phyloP scores from a whole-genome alignment of 1,140 invertebrate genomes.

The Eupeodes corollae region DNA sequence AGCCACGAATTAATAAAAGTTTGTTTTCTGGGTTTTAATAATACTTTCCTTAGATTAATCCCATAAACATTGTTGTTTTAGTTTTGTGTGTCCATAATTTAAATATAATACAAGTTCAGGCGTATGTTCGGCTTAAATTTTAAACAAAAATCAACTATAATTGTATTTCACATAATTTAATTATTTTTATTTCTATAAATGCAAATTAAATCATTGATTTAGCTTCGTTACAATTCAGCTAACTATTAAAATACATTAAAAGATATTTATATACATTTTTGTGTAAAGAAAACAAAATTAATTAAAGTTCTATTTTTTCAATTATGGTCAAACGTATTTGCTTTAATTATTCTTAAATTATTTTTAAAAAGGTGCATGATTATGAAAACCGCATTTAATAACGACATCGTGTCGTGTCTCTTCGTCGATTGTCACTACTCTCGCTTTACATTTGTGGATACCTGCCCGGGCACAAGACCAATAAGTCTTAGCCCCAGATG shows the following conservation, averaged over 20 bases:
- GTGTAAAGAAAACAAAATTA: no score
- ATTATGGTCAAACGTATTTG: no score
- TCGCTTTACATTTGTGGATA: slow-evolving; percentile 34
- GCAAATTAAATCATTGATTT: background rate
- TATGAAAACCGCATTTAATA: slow-evolving; percentile 32
- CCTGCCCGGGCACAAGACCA: slow-evolving; percentile 36
- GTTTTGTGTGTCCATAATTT: no score
- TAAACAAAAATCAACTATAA: background rate
- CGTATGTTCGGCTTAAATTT: no score
- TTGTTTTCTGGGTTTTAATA: no score
- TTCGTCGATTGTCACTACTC: slow-evolving; percentile 31
- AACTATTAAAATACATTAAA: no score
- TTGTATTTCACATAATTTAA: background rate
- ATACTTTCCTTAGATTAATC: no score
- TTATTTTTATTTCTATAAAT: background rate
- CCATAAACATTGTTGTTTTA: no score
- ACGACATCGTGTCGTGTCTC: slow-evolving; percentile 22
- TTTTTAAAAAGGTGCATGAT: slow-evolving; percentile 35
- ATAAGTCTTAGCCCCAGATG: slow-evolving; percentile 28
- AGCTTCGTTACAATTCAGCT: background rate
- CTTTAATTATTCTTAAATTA: background rate
- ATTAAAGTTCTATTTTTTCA: no score
- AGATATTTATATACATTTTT: no score
- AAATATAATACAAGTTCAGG: no score
- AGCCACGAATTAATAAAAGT: no score